These are phyloP conservation scores for Nycteola revayana DNA, from an alignment of 2,888 invertebrate genomes.

Conservation along the genomic window DNA sequence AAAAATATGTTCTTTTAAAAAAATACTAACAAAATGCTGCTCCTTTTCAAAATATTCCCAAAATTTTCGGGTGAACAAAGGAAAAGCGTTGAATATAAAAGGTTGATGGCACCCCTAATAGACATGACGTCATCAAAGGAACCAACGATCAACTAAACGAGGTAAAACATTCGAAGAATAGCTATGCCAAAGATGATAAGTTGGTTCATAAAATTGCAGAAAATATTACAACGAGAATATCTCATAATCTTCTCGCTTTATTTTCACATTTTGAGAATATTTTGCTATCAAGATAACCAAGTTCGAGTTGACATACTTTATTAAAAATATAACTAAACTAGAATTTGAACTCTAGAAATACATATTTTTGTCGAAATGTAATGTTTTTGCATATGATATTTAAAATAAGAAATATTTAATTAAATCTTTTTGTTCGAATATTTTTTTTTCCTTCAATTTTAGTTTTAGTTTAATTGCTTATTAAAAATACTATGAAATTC, in stretches of 20 bases:
- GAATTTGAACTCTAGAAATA: no score
- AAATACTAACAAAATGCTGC: slow-evolving; percentile 29
- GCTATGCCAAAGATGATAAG: slow-evolving; percentile 57
- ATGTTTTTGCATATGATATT: no score
- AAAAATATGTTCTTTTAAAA: no score
- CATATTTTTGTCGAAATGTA: no score
- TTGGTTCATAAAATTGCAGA: slow-evolving; percentile 47
- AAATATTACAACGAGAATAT: slow-evolving; percentile 11
- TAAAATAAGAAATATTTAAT: no score
- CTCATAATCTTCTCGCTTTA: slow-evolving; percentile 13
- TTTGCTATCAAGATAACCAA: no score
- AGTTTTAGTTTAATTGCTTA: no score
- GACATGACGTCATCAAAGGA: slow-evolving; percentile 52
- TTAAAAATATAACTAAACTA: no score
- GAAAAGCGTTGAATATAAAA: slow-evolving; percentile 26
- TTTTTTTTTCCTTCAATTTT: no score
- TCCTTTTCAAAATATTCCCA: slow-evolving; percentile 17
- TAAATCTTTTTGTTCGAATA: no score
- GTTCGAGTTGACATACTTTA: no score
- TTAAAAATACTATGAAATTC: no score
- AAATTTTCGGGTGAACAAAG: slow-evolving; percentile 27
- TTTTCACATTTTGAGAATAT: slow-evolving; percentile 6
- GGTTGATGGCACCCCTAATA: slow-evolving; percentile 33
- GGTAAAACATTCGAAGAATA: slow-evolving; percentile 60
- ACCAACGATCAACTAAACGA: slow-evolving; percentile 58